phyloP scores from a whole-genome alignment of 2,888 invertebrate genomes.

The Microctonus aethiopoides region DNA sequence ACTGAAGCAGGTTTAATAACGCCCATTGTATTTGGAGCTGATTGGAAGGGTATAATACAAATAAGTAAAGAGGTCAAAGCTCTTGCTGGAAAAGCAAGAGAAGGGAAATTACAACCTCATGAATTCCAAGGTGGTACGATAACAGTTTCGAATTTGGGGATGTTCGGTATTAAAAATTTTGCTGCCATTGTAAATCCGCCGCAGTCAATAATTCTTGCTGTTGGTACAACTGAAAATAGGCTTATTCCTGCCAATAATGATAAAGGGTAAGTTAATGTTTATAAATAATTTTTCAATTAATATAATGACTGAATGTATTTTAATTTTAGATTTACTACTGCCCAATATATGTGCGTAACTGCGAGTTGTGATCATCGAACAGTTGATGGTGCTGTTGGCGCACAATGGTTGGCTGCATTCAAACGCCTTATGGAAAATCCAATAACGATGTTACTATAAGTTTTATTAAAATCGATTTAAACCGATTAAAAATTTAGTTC shows the following conservation, averaged over 20 bases:
- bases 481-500: slow-evolving; percentile 13
- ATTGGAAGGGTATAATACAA: slow-evolving; percentile 86
- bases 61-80: slow-evolving; percentile 84
- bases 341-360: slow-evolving; percentile 88
- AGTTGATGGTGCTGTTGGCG: slow-evolving; percentile 98
- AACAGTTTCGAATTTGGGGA: slow-evolving; percentile 94
- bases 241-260: slow-evolving; percentile 80
- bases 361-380: slow-evolving; percentile 97
- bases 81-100: slow-evolving; percentile 87
- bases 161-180: slow-evolving; percentile 91
- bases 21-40: slow-evolving; percentile 93
- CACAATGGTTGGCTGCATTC: slow-evolving; percentile 93
- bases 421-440: slow-evolving; percentile 92
- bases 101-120: slow-evolving; percentile 88
- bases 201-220: slow-evolving; percentile 92
- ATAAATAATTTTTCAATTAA: not conserved
- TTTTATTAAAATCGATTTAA: slow-evolving; percentile 1
- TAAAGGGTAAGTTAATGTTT: slow-evolving; percentile 75
- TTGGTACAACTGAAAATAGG: slow-evolving; percentile 83
- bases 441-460: slow-evolving; percentile 89
- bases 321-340: slow-evolving; percentile 75
- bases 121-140: slow-evolving; percentile 98
- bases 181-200: slow-evolving; percentile 97
- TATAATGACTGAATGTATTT: slow-evolving; percentile 14
- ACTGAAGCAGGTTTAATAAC: slow-evolving; percentile 96